Percentiles rank a stretch among this genome's conserved stretches.
These are phyloP conservation scores for Temnothorax longispinosus DNA, from an alignment of 1,140 invertebrate species.

Conservation along the genomic window DNA sequence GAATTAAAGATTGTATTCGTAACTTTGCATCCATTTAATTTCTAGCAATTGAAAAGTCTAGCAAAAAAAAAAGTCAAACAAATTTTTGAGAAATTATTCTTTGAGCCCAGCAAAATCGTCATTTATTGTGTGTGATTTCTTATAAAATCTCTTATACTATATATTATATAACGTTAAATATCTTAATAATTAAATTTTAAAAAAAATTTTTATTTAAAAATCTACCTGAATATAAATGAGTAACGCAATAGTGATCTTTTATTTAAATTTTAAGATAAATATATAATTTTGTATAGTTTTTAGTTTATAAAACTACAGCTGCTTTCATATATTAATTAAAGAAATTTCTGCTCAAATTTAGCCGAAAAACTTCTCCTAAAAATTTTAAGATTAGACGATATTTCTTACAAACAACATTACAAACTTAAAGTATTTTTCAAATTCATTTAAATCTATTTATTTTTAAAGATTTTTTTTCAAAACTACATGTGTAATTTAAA, in stretches of 20 bases:
- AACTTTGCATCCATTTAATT: background rate
- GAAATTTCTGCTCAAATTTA: background rate
- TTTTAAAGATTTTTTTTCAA: background rate
- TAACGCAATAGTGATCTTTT: background rate
- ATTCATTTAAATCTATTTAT: background rate
- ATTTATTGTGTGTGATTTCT: background rate
- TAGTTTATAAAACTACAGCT: background rate
- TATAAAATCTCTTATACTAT: background rate
- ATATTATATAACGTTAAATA: background rate
- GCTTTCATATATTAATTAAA: background rate
- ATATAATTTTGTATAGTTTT: background rate
- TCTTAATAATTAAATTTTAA: background rate
- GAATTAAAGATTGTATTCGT: conserved; percentile 9
- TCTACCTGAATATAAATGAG: background rate
- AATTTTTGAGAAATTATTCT: background rate
- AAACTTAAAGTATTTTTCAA: background rate
- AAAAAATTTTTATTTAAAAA: background rate
- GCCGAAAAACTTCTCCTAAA: background rate
- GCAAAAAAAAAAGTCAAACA: background rate
- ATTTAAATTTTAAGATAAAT: background rate
- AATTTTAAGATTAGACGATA: background rate
- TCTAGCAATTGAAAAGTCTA: background rate
- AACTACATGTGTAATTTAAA: background rate
- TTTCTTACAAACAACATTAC: background rate
- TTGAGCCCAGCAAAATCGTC: background rate